A percentile compares a stretch with the other conserved stretches of the same genome.
phyloP scores from a whole-genome alignment of 1,140 invertebrate species.

The Proctacanthus coquilletti region DNA sequence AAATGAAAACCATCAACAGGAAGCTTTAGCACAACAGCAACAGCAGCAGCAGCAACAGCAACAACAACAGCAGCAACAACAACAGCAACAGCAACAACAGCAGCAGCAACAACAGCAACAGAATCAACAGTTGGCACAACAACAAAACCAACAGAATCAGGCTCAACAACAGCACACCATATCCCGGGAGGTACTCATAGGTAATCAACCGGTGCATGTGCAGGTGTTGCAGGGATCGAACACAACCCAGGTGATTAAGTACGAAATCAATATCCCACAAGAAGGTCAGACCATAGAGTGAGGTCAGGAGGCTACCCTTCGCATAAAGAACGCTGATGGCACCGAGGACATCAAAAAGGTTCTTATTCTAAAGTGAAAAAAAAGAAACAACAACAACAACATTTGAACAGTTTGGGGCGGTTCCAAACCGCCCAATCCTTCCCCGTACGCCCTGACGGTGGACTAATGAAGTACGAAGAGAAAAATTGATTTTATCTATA shows the following conservation, averaged over 20 bases:
- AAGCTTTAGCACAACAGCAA: slow-evolving; percentile 34
- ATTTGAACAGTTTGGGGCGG: too few species aligned
- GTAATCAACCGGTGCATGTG: slow-evolving; percentile 14
- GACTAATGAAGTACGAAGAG: too few species aligned
- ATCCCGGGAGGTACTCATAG: slow-evolving; percentile 12
- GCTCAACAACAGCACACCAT: slow-evolving; percentile 14
- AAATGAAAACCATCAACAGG: slow-evolving; percentile 9
- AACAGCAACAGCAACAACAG: slow-evolving; percentile 16
- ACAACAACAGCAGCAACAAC: slow-evolving; percentile 17
- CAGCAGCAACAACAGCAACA: slow-evolving; percentile 13
- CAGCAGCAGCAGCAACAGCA: slow-evolving; percentile 28
- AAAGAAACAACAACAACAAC: neutral
- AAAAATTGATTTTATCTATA: too few species aligned
- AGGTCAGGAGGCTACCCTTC: slow-evolving; percentile 2
- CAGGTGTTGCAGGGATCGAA: slow-evolving; percentile 13
- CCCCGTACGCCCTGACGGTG: too few species aligned
- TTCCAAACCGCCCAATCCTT: too few species aligned
- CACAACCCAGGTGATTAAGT: slow-evolving; percentile 13
- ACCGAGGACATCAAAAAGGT: slow-evolving; percentile 3
- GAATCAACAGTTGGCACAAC: slow-evolving; percentile 16
- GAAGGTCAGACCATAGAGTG: slow-evolving; percentile 10
- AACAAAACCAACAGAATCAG: slow-evolving; percentile 13
- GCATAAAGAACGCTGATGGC: slow-evolving; percentile 3
- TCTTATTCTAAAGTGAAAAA: slow-evolving; percentile 2
- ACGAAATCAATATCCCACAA: slow-evolving; percentile 15